These are phyloP conservation scores for Gortyna flavago DNA, from an alignment of 2,888 invertebrate species.

Conservation along the genomic window DNA sequence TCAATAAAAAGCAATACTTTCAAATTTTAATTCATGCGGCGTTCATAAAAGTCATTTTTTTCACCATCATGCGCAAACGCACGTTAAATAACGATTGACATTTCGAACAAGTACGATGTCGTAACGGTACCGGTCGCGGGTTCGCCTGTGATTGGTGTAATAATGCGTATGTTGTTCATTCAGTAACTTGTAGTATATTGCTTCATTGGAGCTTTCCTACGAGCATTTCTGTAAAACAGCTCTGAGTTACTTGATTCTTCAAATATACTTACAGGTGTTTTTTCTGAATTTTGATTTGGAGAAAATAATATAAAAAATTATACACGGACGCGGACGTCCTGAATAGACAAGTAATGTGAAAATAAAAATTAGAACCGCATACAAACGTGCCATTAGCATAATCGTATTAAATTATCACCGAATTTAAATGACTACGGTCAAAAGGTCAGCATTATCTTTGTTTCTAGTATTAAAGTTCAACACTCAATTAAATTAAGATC, in stretches of 20 bases:
- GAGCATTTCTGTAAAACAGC: neutral
- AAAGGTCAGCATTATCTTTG: constrained; percentile 56
- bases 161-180: constrained; percentile 58
- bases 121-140: constrained; percentile 66
- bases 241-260: neutral
- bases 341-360: neutral
- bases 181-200: constrained; percentile 38
- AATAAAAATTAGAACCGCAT: neutral
- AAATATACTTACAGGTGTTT: neutral
- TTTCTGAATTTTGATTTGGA: neutral
- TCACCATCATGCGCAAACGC: constrained; percentile 53
- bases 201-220: constrained; percentile 36
- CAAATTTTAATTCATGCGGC: constrained; percentile 50
- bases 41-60: constrained; percentile 59
- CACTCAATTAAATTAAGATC: constrained; percentile 49
- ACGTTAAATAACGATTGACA: constrained; percentile 82
- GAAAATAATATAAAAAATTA: neutral
- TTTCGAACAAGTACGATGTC: constrained; percentile 73
- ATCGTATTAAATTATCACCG: constrained; percentile 53
- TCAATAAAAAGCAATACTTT: constrained; percentile 44
- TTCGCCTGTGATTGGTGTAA: constrained; percentile 65
- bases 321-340: neutral
- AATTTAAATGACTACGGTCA: constrained; percentile 49
- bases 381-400: constrained; percentile 40
- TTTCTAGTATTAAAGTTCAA: constrained; percentile 46